These are phyloP conservation scores for Chaetodon trifasciatus DNA, from an alignment of 2,797 vertebrate genomes.

Conservation along the genomic window DNA sequence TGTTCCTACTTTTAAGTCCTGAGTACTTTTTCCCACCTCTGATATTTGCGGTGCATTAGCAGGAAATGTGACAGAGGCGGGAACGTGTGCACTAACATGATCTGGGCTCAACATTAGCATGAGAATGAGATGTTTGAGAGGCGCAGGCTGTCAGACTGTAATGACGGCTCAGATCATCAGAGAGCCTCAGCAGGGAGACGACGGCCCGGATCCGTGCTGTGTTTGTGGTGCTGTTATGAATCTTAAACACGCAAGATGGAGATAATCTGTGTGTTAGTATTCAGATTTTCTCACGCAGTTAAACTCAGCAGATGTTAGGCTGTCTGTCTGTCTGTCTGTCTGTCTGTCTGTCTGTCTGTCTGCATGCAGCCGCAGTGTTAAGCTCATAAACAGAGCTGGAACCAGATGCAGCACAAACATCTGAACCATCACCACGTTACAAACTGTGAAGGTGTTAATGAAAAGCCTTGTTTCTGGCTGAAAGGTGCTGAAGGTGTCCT, in stretches of 20 bases:
- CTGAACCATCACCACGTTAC: no score
- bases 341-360: no score
- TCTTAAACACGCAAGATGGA: conserved; percentile 32
- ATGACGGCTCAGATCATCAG: background rate
- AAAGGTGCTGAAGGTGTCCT: no score
- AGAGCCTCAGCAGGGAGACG: background rate
- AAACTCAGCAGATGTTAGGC: no score
- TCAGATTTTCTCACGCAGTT: background rate
- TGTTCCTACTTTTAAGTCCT: background rate
- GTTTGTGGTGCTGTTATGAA: conserved; percentile 23
- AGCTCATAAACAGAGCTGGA: background rate
- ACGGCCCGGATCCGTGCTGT: background rate
- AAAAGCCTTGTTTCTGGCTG: no score
- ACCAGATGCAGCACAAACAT: no score
- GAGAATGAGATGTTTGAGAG: background rate
- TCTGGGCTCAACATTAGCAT: conserved; percentile 5
- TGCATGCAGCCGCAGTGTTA: background rate
- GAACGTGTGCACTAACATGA: background rate
- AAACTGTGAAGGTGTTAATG: no score
- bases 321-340: background rate
- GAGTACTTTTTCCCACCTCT: no score
- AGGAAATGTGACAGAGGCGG: no score
- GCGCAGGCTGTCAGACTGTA: background rate
- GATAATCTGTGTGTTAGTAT: conserved; percentile 19
- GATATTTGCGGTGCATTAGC: background rate